Conservation (phyloP, 2,888 invertebrate species). For the Tachina grossa region DNA sequence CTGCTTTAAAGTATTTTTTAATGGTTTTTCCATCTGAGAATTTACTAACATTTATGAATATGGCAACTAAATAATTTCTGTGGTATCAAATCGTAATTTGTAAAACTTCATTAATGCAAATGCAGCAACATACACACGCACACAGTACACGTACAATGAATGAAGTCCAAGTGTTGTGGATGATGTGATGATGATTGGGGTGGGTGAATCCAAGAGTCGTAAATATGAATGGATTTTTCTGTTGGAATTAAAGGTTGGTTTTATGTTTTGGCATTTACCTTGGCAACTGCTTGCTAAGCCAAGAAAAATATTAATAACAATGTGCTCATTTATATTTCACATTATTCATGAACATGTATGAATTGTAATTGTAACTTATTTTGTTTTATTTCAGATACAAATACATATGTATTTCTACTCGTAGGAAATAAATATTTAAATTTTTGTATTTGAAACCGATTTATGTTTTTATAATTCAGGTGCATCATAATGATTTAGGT, state of each 20-base stretch:
- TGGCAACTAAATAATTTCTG: constrained; percentile 66
- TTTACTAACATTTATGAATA: constrained; percentile 68
- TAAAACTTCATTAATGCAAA: constrained; percentile 39
- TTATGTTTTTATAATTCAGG: constrained; percentile 56
- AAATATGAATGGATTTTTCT: constrained; percentile 43
- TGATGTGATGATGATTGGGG: constrained; percentile 30
- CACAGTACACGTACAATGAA: neutral
- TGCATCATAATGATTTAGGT: constrained; percentile 41
- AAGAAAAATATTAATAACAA: constrained; percentile 15
- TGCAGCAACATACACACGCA: neutral
- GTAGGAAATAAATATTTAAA: neutral
- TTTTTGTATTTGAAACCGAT: constrained; percentile 22
- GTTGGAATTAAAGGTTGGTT: constrained; percentile 71
- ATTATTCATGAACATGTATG: constrained; percentile 43
- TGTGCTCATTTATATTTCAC: constrained; percentile 48
- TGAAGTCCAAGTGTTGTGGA: constrained; percentile 31
- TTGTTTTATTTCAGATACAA: constrained; percentile 15
- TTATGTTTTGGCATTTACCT: constrained; percentile 72
- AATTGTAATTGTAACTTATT: constrained; percentile 61
- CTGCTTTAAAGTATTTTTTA: constrained; percentile 12
- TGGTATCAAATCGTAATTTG: constrained; percentile 67
- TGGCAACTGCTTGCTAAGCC: constrained; percentile 62
- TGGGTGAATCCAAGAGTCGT: constrained; percentile 36
- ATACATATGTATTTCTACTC: neutral
- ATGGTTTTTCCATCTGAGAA: constrained; percentile 68